Conservation (phyloP, 1,140 invertebrate genomes). For the Megalopta genalis region DNA sequence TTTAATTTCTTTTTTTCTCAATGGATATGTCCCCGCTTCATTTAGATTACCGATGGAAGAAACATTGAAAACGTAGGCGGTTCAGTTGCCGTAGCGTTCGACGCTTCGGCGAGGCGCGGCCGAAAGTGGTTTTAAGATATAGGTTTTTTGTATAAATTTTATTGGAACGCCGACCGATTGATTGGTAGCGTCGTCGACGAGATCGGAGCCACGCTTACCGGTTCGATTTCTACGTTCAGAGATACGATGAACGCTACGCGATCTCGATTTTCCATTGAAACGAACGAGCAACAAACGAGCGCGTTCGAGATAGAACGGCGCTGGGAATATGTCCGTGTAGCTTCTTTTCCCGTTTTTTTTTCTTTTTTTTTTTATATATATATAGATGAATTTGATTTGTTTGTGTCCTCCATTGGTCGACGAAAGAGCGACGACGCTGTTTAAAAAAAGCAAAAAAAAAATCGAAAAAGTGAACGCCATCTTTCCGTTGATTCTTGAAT, state of each 20-base stretch:
- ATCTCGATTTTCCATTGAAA: too few relatives aligned
- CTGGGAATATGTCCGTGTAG: not conserved
- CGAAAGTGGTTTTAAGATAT: not conserved
- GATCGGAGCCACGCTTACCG: not conserved
- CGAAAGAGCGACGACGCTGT: constrained; percentile 3
- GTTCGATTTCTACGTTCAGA: too few relatives aligned
- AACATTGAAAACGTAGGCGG: not conserved
- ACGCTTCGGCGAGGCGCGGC: not conserved
- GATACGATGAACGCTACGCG: too few relatives aligned
- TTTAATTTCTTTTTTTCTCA: not conserved
- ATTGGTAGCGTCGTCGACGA: not conserved
- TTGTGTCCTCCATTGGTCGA: not conserved
- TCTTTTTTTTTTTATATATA: not conserved
- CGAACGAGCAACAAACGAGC: too few relatives aligned
- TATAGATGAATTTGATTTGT: constrained; percentile 2
- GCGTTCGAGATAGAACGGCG: not conserved
- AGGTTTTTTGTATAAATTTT: not conserved
- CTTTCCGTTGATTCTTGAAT: not conserved
- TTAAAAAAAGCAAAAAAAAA: not conserved
- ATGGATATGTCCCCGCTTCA: not conserved
- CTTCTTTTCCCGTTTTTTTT: too few relatives aligned
- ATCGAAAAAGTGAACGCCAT: too few relatives aligned
- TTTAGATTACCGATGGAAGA: not conserved
- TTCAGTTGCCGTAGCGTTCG: too few relatives aligned
- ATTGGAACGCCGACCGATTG: not conserved